Conservation (phyloP, 2,888 invertebrate genomes). For the Cryptocephalus moraei region DNA sequence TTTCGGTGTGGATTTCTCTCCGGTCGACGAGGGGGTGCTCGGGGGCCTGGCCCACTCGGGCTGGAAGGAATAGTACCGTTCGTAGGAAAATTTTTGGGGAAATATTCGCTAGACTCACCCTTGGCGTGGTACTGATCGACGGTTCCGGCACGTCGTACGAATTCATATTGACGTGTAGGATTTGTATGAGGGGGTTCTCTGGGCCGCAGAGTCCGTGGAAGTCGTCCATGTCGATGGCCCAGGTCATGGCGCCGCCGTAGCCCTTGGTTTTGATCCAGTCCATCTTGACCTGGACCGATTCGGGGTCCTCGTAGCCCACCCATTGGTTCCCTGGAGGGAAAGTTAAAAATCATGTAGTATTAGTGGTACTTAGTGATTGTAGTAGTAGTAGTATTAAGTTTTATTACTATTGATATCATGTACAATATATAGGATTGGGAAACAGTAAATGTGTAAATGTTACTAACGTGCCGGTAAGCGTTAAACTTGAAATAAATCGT, state of each 20-base stretch:
- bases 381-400: too few relatives aligned
- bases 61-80: slow-evolving; percentile 31
- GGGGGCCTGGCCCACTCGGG: slow-evolving; percentile 77
- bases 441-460: too few relatives aligned
- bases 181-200: slow-evolving; percentile 62
- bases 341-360: too few relatives aligned
- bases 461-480: too few relatives aligned
- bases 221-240: slow-evolving; percentile 91
- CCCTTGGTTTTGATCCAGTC: slow-evolving; percentile 76
- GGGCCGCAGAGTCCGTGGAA: slow-evolving; percentile 74
- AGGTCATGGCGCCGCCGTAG: slow-evolving; percentile 81
- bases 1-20: slow-evolving; percentile 19
- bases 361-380: too few relatives aligned
- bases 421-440: too few relatives aligned
- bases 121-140: slow-evolving; percentile 52
- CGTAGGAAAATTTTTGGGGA: too few relatives aligned
- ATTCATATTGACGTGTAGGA: slow-evolving; percentile 63
- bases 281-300: slow-evolving; percentile 81
- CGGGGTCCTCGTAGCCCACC: slow-evolving; percentile 81
- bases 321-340: slow-evolving; percentile 57
- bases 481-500: too few relatives aligned
- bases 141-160: slow-evolving; percentile 59
- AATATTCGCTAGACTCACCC: slow-evolving; percentile 42
- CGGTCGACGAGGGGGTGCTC: slow-evolving; percentile 47
- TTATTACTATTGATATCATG: too few relatives aligned